Evolutionary conservation across 2,113 vertebrate species (phyloP), one percentile per base, ranked within the genome.

Genomic region (Cephalophus harveyi): DNA sequence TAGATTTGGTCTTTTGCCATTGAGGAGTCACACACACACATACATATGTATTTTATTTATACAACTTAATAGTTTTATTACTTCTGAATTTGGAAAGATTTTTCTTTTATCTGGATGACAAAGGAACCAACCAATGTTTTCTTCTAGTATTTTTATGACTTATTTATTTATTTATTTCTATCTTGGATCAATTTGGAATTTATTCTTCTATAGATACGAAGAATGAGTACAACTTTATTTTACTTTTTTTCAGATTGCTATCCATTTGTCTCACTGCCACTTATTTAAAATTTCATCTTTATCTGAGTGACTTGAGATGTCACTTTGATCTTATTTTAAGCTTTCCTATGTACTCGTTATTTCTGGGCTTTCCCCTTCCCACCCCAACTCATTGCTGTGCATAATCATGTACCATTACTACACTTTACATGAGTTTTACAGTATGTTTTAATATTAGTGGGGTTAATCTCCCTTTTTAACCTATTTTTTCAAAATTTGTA

Each of bases 271-370:
- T 62, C 33, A 76, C 57, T 79, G 67, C 1, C 28, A 27, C 78
- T 95, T 96, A 67, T 54, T 92, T 89, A 85, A 87, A 94, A 92
- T 85, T 64, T 6, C 43, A 40, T 40, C 43, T 84, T 59, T 91
- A 62, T n/a, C 16, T 2, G 4, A 84, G n/a, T 57, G 28, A 84
- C 67, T 81, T 94, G 67, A 94, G 62, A 92, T 82, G 54, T 8
- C 5, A 67, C 50, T 87, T 95, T 84, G 40, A 50, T 76, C 13
- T 74, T 81, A 78, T 19, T 89, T 76, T 71, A 78, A 91, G 52
- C 48, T 59, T 78, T 84, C 40, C 27, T 78, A 9, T 14, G 8
- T 88, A 33, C 30, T 91, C 79, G 16, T 71, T 93, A 64, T 91
- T 67, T 84, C 17, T 59, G 76, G 9, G 7, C 8, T 36, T 36